Conservation (phyloP, 2,888 invertebrate species). For the Lordiphosa andalusiaca region DNA sequence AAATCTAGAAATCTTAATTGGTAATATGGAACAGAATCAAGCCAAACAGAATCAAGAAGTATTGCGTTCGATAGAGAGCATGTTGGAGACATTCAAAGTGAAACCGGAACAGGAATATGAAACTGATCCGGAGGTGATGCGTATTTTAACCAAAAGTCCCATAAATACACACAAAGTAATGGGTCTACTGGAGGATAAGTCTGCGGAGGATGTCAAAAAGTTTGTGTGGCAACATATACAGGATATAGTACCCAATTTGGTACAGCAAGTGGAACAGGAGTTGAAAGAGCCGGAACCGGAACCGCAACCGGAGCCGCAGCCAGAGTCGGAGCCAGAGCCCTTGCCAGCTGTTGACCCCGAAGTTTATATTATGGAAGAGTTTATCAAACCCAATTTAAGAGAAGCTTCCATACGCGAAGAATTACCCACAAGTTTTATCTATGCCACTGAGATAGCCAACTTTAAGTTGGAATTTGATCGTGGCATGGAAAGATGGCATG, state of each 20-base stretch:
- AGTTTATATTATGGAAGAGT: constrained; percentile 75
- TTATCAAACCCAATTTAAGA: constrained; percentile 76
- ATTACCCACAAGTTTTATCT: constrained; percentile 54
- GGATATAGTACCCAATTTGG: constrained; percentile 79
- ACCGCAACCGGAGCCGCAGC: constrained; percentile 10
- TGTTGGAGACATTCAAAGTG: constrained; percentile 73
- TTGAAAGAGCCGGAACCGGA: constrained; percentile 54
- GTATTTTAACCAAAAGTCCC: constrained; percentile 79
- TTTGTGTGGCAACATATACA: constrained; percentile 80
- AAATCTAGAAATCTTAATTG: constrained; percentile 80
- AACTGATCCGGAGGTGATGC: constrained; percentile 72
- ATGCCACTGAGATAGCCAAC: constrained; percentile 68
- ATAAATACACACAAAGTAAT: constrained; percentile 62
- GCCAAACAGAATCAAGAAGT: constrained; percentile 77
- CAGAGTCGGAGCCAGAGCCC: constrained; percentile 16
- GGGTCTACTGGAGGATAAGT: constrained; percentile 32
- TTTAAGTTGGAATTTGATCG: constrained; percentile 68
- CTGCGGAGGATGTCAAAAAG: constrained; percentile 74
- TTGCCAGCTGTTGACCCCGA: constrained; percentile 49
- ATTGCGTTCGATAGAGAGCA: constrained; percentile 75
- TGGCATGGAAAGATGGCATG: constrained; percentile 49
- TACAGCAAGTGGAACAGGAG: constrained; percentile 79
- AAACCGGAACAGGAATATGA: constrained; percentile 66
- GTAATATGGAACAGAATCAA: constrained; percentile 80
- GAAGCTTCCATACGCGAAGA: constrained; percentile 69